A percentile compares a stretch with the other conserved stretches of the same genome.
Evolutionary conservation across 2,113 vertebrate species (phyloP).

Genomic region (Copsychus sechellarum): DNA sequence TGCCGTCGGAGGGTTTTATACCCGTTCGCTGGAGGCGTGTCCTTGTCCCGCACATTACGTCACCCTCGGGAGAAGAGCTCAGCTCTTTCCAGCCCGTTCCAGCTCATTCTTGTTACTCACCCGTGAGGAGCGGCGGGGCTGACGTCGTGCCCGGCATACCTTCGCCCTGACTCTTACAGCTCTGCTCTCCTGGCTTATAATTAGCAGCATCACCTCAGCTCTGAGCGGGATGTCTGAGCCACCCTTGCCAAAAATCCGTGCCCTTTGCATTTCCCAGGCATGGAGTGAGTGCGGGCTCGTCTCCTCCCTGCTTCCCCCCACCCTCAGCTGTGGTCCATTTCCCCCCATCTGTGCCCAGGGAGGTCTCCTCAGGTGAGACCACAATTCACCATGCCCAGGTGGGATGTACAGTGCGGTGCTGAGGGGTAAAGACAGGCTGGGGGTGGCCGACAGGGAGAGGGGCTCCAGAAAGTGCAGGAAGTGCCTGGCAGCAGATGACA

Average conservation of each 20-base stretch:
- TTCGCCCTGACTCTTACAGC: slow-evolving; percentile 1
- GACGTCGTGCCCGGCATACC: neutral
- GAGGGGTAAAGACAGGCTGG: neutral
- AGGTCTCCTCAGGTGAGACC: neutral
- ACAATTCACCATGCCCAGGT: neutral
- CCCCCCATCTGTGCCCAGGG: rapidly evolving
- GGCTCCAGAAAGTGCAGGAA: neutral
- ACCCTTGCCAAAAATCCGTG: slow-evolving; percentile 2
- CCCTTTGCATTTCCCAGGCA: neutral
- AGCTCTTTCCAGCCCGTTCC: slow-evolving; percentile 54
- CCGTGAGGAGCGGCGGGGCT: neutral
- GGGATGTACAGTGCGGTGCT: neutral
- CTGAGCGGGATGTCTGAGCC: neutral
- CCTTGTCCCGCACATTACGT: neutral
- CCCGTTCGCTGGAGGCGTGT: neutral
- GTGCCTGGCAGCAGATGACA: neutral
- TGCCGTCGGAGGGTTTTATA: neutral
- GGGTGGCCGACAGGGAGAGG: neutral
- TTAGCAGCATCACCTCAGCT: slow-evolving; percentile 64
- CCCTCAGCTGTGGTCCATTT: neutral
- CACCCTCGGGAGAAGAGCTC: neutral
- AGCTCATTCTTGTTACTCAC: slow-evolving; percentile 56
- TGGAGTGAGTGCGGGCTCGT: neutral
- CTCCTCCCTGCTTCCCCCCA: neutral
- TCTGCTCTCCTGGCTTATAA: slow-evolving; percentile 47